Conservation (phyloP, 2,113 vertebrate genomes). For the Python bivittatus region DNA sequence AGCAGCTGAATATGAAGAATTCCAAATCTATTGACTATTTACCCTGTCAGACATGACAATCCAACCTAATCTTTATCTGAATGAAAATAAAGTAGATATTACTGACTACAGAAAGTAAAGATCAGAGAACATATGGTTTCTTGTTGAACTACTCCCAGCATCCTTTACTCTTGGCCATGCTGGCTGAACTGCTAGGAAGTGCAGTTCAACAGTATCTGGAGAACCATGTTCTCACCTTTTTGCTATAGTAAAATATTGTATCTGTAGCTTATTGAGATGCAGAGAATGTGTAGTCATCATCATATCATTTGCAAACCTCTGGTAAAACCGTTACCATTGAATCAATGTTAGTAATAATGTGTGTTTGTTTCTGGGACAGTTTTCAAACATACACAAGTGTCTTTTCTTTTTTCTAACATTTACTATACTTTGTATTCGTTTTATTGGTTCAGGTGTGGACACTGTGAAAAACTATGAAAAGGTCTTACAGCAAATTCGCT, state of each 20-base stretch:
- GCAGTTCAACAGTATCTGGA: neutral
- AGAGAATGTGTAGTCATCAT: neutral
- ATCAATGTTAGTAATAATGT: neutral
- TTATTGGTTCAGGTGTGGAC: constrained; percentile 83
- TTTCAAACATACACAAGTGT: neutral
- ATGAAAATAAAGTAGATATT: neutral
- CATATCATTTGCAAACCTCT: neutral
- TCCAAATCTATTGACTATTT: neutral
- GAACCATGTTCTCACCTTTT: neutral
- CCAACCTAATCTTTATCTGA: neutral
- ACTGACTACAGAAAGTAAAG: neutral
- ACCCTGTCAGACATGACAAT: neutral
- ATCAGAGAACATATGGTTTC: neutral
- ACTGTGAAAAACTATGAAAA: constrained; percentile 91
- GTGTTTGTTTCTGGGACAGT: neutral
- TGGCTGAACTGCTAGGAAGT: neutral
- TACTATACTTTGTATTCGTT: neutral
- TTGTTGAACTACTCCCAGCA: neutral
- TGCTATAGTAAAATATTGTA: neutral
- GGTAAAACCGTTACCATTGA: neutral
- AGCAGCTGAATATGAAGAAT: neutral
- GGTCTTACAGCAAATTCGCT: constrained; percentile 85
- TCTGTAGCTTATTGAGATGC: neutral
- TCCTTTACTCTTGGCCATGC: neutral
- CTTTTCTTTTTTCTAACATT: neutral